Evolutionary conservation across 2,888 invertebrate genomes (phyloP).

Genomic region (Zygothrica quintamaculata): DNA sequence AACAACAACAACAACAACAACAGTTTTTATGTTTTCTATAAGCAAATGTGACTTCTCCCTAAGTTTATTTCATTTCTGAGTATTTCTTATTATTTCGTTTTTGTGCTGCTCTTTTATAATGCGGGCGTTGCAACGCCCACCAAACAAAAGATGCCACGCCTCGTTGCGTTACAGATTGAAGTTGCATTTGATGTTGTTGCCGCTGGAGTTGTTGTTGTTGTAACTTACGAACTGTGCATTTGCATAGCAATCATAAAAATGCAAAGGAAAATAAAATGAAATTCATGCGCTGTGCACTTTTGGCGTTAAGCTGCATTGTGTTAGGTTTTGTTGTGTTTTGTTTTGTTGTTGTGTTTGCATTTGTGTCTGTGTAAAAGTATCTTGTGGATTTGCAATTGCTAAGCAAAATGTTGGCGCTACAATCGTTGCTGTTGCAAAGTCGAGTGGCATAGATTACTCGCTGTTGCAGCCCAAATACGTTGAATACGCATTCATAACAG

Average conservation of each 20-base stretch:
- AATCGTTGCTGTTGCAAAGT: slow-evolving; percentile 43
- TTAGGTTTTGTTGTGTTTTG: background rate
- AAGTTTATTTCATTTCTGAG: slow-evolving; percentile 26
- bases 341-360: background rate
- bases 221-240: slow-evolving; percentile 46
- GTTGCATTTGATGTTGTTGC: slow-evolving; percentile 14
- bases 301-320: slow-evolving; percentile 37
- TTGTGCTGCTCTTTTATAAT: slow-evolving; percentile 41
- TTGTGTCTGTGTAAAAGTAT: slow-evolving; percentile 49
- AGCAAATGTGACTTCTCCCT: slow-evolving; percentile 4
- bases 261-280: slow-evolving; percentile 57
- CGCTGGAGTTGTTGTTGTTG: slow-evolving; percentile 25
- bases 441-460: slow-evolving; percentile 67
- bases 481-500: slow-evolving; percentile 46
- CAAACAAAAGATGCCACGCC: slow-evolving; percentile 68
- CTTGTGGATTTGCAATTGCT: slow-evolving; percentile 44
- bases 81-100: slow-evolving; percentile 19
- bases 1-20: slow-evolving; percentile 34
- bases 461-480: slow-evolving; percentile 65
- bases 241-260: slow-evolving; percentile 72
- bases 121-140: slow-evolving; percentile 38
- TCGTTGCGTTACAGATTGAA: slow-evolving; percentile 59
- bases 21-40: slow-evolving; percentile 36
- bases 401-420: slow-evolving; percentile 35
- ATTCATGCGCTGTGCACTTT: slow-evolving; percentile 62